These are phyloP conservation scores for Fragum whitleyi DNA, from an alignment of 2,888 invertebrate genomes.

Conservation along the genomic window DNA sequence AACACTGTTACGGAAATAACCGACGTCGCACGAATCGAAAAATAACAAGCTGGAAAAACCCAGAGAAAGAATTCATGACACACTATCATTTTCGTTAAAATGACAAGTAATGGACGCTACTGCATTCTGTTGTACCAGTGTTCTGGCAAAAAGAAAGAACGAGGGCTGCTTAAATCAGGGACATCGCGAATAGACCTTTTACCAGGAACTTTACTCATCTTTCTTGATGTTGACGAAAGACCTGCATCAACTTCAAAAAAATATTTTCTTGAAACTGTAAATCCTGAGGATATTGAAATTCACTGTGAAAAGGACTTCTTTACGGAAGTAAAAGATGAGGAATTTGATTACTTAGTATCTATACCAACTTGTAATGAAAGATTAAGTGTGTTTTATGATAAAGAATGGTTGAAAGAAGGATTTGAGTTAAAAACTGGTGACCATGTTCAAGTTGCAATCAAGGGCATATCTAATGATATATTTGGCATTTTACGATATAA, in stretches of 20 bases:
- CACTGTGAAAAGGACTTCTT: conserved; percentile 61
- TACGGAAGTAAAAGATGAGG: conserved; percentile 59
- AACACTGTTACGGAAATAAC: too few relatives aligned
- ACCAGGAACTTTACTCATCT: conserved; percentile 73
- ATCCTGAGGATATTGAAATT: conserved; percentile 73
- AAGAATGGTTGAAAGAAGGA: conserved; percentile 77
- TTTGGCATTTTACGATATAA: conserved; percentile 74
- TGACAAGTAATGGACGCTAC: conserved; percentile 41
- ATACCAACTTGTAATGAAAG: conserved; percentile 79
- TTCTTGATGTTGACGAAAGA: conserved; percentile 41
- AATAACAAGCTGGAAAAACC: conserved; percentile 14
- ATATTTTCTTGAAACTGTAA: conserved; percentile 64
- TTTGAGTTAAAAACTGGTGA: conserved; percentile 69
- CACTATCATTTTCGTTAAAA: conserved; percentile 17
- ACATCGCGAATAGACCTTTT: conserved; percentile 74
- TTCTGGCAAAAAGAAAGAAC: conserved; percentile 75
- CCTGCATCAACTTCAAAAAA: conserved; percentile 7
- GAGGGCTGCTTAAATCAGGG: conserved; percentile 58
- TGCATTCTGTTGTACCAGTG: conserved; percentile 73
- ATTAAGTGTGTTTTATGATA: conserved; percentile 72
- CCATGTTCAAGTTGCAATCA: conserved; percentile 75
- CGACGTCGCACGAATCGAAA: background rate
- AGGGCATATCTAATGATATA: conserved; percentile 70
- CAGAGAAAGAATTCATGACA: background rate
- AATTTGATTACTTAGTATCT: conserved; percentile 70